Conservation (phyloP, 2,888 invertebrate genomes). For the Agrilus mali region DNA sequence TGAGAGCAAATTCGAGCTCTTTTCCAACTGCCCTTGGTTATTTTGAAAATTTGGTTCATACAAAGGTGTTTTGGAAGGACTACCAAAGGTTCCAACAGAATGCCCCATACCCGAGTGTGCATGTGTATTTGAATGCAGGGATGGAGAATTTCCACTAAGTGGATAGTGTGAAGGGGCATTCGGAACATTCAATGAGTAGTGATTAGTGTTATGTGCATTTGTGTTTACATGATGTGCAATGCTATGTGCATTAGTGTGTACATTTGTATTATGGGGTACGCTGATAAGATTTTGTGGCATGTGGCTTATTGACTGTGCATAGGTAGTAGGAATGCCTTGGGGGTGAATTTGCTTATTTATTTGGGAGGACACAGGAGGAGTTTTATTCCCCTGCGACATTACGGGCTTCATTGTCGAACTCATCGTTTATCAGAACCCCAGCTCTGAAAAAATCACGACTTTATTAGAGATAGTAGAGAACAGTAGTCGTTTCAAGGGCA, state of each 20-base stretch:
- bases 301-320: slow-evolving; percentile 25
- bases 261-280: slow-evolving; percentile 20
- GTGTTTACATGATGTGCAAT: slow-evolving; percentile 13
- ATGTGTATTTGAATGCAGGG: slow-evolving; percentile 6
- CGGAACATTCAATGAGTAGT: slow-evolving; percentile 25
- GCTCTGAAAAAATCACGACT: too few species aligned
- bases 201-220: slow-evolving; percentile 20
- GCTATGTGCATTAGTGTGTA: slow-evolving; percentile 6
- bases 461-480: too few species aligned
- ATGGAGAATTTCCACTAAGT: slow-evolving; percentile 14
- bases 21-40: slow-evolving; percentile 23
- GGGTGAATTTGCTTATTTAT: slow-evolving; percentile 28
- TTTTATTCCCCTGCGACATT: slow-evolving; percentile 38
- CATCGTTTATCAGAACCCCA: slow-evolving; percentile 31
- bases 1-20: slow-evolving; percentile 15
- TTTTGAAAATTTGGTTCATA: slow-evolving; percentile 23
- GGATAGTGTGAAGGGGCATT: slow-evolving; percentile 22
- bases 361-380: slow-evolving; percentile 20
- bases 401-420: slow-evolving; percentile 51
- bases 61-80: slow-evolving; percentile 22
- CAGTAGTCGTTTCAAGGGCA: too few species aligned
- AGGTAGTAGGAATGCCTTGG: slow-evolving; percentile 22
- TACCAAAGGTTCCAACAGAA: slow-evolving; percentile 22
- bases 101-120: slow-evolving; percentile 25
- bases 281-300: slow-evolving; percentile 24